A percentile compares a stretch with the other conserved stretches of the same genome.
These are phyloP conservation scores for Anabacerthia variegaticeps DNA, from an alignment of 2,797 vertebrate species.

Conservation along the genomic window DNA sequence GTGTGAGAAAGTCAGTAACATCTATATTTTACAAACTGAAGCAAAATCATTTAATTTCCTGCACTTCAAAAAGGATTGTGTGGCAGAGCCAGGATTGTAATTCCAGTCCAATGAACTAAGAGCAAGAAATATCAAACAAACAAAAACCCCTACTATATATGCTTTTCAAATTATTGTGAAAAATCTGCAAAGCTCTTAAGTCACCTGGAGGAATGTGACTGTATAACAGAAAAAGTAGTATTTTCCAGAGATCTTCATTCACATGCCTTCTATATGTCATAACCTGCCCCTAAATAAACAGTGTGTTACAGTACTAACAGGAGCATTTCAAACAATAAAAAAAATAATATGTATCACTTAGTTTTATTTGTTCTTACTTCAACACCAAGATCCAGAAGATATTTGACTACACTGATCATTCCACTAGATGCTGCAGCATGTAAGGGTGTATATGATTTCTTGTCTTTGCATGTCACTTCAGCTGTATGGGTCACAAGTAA, in stretches of 20 bases:
- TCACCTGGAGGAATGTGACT: background rate
- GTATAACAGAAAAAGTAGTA: background rate
- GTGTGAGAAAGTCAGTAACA: background rate
- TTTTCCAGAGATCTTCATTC: background rate
- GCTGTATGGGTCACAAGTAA: conserved; percentile 92
- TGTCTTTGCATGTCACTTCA: conserved; percentile 97
- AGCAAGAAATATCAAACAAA: background rate
- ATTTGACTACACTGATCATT: conserved; percentile 96
- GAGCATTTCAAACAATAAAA: background rate
- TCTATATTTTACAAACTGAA: background rate
- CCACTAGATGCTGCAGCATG: conserved; percentile 97
- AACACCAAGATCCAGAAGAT: conserved; percentile 94
- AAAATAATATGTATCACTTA: fast-evolving
- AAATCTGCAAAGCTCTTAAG: background rate
- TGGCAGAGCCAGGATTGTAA: background rate
- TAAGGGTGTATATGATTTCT: conserved; percentile 95
- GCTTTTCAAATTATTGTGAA: background rate
- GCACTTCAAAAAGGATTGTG: background rate
- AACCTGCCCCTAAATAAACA: background rate
- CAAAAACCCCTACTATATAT: background rate
- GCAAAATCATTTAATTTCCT: background rate
- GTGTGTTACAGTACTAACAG: background rate
- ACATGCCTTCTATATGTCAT: background rate
- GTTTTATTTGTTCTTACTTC: conserved; percentile 83
- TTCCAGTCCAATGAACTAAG: background rate